phyloP scores from a whole-genome alignment of 2,888 invertebrate species.

The Hydropsyche betteni region DNA sequence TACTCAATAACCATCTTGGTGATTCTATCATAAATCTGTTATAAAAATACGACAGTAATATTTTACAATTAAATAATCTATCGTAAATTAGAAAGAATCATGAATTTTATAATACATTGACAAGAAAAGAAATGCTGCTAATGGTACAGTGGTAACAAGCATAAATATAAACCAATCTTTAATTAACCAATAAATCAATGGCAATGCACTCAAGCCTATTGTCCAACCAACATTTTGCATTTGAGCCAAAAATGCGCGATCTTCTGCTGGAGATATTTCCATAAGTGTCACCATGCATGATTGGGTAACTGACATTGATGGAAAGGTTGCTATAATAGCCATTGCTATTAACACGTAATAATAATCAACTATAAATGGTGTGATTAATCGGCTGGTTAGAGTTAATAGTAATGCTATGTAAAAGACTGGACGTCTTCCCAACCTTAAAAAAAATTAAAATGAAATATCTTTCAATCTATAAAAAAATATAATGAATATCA shows the following conservation, averaged over 20 bases:
- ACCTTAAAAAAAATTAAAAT: constrained; percentile 55
- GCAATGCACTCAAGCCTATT: constrained; percentile 63
- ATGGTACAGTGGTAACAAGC: constrained; percentile 62
- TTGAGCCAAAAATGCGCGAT: constrained; percentile 63
- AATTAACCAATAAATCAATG: constrained; percentile 63
- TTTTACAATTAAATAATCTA: too few species aligned
- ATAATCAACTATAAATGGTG: constrained; percentile 58
- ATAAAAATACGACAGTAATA: neutral
- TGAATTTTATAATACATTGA: constrained; percentile 57
- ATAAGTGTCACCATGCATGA: constrained; percentile 64
- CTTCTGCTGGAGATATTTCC: constrained; percentile 65
- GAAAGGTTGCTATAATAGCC: constrained; percentile 60
- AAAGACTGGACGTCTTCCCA: constrained; percentile 63
- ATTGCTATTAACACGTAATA: constrained; percentile 60
- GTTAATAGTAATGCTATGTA: constrained; percentile 61
- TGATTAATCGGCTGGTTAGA: constrained; percentile 59
- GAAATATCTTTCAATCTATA: too few species aligned
- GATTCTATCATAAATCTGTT: constrained; percentile 66
- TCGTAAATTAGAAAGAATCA: too few species aligned
- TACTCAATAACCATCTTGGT: constrained; percentile 66
- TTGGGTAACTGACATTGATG: constrained; percentile 62
- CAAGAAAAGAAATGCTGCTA: constrained; percentile 59
- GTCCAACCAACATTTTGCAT: constrained; percentile 65
- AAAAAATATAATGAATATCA: constrained; percentile 15
- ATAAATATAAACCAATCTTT: constrained; percentile 64